A percentile compares a stretch with the other conserved stretches of the same genome.
These are phyloP conservation scores for Argyra leucocephala DNA, from an alignment of 2,888 invertebrate species.

Conservation along the genomic window DNA sequence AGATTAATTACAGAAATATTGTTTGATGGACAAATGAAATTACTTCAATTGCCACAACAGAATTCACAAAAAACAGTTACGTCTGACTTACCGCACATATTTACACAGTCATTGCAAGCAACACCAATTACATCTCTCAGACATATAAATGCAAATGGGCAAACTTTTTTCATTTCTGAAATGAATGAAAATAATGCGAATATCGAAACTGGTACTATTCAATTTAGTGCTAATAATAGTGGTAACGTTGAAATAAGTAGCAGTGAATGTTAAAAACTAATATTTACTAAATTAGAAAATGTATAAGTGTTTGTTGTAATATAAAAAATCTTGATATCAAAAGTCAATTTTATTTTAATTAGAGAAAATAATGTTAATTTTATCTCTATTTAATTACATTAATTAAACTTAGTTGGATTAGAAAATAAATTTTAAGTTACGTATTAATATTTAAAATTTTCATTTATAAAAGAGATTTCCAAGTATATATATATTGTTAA, in stretches of 20 bases:
- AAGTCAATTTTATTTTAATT: too few relatives aligned
- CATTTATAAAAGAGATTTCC: too few relatives aligned
- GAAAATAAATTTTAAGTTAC: too few relatives aligned
- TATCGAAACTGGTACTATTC: neutral
- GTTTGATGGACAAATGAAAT: conserved; percentile 42
- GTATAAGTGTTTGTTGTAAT: too few relatives aligned
- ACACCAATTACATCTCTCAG: neutral
- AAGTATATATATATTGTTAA: too few relatives aligned
- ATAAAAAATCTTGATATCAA: too few relatives aligned
- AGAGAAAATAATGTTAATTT: too few relatives aligned
- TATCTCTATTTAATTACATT: too few relatives aligned
- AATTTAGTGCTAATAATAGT: neutral
- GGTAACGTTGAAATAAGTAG: neutral
- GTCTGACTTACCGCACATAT: neutral
- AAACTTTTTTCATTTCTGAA: conserved; percentile 8
- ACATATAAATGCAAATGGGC: neutral
- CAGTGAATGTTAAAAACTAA: neutral
- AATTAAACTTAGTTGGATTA: too few relatives aligned
- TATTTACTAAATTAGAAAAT: neutral
- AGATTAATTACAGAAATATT: conserved; percentile 41
- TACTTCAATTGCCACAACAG: conserved; percentile 27
- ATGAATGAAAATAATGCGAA: neutral
- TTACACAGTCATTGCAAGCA: neutral
- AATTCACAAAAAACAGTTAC: neutral
- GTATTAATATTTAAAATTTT: too few relatives aligned